Base-by-base conservation (phyloP, 2,113 vertebrate genomes). In the Chionomys nivalis region DNA sequence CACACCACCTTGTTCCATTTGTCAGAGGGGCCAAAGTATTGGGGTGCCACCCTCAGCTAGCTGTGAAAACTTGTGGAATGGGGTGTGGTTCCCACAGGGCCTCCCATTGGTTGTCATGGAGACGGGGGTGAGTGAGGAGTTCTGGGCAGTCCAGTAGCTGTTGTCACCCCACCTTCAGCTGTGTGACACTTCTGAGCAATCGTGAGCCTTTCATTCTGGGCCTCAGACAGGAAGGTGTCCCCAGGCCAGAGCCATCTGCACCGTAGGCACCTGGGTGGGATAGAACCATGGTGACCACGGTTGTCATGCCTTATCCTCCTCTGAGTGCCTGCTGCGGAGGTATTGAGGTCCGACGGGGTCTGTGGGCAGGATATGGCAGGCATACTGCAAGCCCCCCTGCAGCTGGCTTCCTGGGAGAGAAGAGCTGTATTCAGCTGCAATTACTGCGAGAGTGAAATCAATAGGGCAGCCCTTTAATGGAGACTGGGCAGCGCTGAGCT, bases 381-480 rank as follows among this genome's bases (percentile, higher is more conserved):
- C 55, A 44, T 36, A 42, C 8, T 47, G 7, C 81, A 70, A 21
- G 39, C 91, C n/a, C 58, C 61, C 58, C 92, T 89, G 61, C 77
- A 42, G 2, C 83, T 47, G 68, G 63, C 92, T 95, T 96, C 93
- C 96, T 89, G 87, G 78, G 86, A 87, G 94, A 93, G 66, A 96
- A 77, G 90, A 93, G 77, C 65, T 23, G 63, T 70, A 76, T 89
- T 73, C 93, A 75, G 73, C 93, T 92, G 86, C 47, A 79, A 86
- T 19, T 78, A 89, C 87, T 88, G 87, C 14, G 75, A 63, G 87
- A 87, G 94, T 75, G 87, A 93, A 93, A 97, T 96, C 96, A 77
- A 82, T 94, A 89, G 39, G 61, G 75, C 89, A 86, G 89, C 5
- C n/a, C 76, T 96, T 72, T 95, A 90, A 95, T 91, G 91, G 89